Base-by-base conservation (phyloP, 2,888 invertebrate genomes). In the Cylloceria caligata region DNA sequence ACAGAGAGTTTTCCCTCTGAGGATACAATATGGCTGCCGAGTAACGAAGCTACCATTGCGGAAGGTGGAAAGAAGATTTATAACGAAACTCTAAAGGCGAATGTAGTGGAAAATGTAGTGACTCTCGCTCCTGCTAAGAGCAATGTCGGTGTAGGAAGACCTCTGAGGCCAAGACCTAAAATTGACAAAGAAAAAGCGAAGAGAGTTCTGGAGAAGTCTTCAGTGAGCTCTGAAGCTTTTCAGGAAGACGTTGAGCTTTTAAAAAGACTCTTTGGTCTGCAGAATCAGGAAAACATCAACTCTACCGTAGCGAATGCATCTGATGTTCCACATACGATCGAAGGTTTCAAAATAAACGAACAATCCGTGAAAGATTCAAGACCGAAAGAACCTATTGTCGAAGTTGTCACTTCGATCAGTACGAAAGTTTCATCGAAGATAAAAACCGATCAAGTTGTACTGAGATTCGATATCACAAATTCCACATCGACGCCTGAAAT, bases 51-150 rank as follows among this genome's bases (percentile, higher is more conserved):
- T 0, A 73, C 45, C 11, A 76, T 74, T 0, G 16, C 80, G 0
- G 88, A 88, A 24, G 80, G 78, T 0, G 85, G 85, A 6, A 90
- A 89, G 64, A 90, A 89, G 60, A 73, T 87, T 24, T 90, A 92
- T 72, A 92, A 92, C 79, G 91, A 92, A 19, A 91, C 91, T 0
- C 73, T 90, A 11, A 92, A 90, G 47, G 89, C 91, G 0, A 91
- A 90, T 69, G 88, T 91, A 5, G 90, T 91, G 0, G 86, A 90
- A 34, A 89, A 90, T 76, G 76, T 95, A 21, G 95, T 95, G 1
- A 97, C 97, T 0, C 91, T 97, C 52, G 93, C 96, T 76, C 97
- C 97, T 0, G 96, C 95, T 0, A 96, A 96, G 89, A 97, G 97
- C 0, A 97, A 97, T 92, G 95, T 96, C 0, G 97, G 96, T 0